Conservation (phyloP, 1,140 invertebrate genomes). For the Drosophila athabasca region DNA sequence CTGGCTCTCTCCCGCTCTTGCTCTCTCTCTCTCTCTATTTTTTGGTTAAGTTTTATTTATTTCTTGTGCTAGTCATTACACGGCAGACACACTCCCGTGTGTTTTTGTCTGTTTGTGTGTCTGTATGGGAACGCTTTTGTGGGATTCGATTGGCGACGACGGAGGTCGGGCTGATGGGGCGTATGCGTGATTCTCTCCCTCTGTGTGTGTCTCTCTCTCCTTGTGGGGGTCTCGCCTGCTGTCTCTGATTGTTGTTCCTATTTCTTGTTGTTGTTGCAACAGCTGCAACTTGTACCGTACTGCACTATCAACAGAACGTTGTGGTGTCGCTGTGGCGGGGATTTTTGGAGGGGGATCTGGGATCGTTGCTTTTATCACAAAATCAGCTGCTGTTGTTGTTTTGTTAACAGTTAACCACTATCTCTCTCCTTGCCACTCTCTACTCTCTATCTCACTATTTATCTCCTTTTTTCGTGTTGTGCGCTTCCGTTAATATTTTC, state of each 20-base stretch:
- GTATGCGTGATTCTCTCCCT: constrained; percentile 71
- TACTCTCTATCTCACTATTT: constrained; percentile 18
- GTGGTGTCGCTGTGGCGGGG: constrained; percentile 4
- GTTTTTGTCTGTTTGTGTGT: constrained; percentile 3
- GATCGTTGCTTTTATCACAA: constrained; percentile 43
- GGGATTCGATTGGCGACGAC: constrained; percentile 2
- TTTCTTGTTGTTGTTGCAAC: constrained; percentile 34
- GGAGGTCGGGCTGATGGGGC: constrained; percentile 60
- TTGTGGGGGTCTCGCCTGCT: not conserved
- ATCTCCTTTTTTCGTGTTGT: constrained; percentile 45
- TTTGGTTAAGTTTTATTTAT: constrained; percentile 65
- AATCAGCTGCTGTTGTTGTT: constrained; percentile 40
- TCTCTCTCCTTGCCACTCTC: not conserved
- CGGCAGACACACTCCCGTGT: constrained; percentile 22
- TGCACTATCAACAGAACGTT: constrained; percentile 34
- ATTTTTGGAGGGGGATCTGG: no score
- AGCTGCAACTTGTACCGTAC: constrained; percentile 47
- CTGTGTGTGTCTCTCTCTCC: no score
- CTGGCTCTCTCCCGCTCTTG: constrained; percentile 41
- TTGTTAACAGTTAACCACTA: constrained; percentile 29
- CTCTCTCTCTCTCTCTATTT: constrained; percentile 11
- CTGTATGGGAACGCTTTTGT: not conserved
- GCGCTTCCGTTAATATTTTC: constrained; percentile 54
- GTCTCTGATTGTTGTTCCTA: constrained; percentile 11
- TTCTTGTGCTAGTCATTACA: constrained; percentile 78